Evolutionary conservation across 1,140 invertebrate species (phyloP).

Genomic region (Epicauta chinensis): DNA sequence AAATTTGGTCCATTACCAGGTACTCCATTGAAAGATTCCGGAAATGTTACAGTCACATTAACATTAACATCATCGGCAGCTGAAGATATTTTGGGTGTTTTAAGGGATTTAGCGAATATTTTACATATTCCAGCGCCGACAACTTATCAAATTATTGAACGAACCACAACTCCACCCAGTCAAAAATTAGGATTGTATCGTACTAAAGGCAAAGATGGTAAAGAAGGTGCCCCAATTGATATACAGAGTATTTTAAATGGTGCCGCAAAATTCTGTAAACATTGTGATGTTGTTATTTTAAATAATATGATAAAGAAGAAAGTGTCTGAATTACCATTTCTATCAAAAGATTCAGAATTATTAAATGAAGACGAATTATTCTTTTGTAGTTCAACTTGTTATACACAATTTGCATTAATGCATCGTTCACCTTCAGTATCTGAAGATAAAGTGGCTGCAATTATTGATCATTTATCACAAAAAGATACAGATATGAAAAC

Average conservation of each 20-base stretch:
- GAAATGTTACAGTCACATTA: slow-evolving; percentile 88
- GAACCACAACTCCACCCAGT: slow-evolving; percentile 68
- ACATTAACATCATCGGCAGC: slow-evolving; percentile 83
- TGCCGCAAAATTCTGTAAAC: slow-evolving; percentile 81
- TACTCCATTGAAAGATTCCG: slow-evolving; percentile 61
- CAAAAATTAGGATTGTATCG: slow-evolving; percentile 75
- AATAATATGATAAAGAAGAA: slow-evolving; percentile 75
- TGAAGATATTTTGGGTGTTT: slow-evolving; percentile 85
- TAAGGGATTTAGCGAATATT: slow-evolving; percentile 85
- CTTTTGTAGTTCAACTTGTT: slow-evolving; percentile 82
- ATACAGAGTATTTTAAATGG: slow-evolving; percentile 87
- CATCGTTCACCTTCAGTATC: slow-evolving; percentile 51
- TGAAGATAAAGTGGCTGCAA: slow-evolving; percentile 54
- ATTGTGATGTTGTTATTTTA: slow-evolving; percentile 85
- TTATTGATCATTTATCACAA: slow-evolving; percentile 57
- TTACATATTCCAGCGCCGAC: slow-evolving; percentile 81
- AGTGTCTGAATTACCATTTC: slow-evolving; percentile 69
- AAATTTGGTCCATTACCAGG: slow-evolving; percentile 47
- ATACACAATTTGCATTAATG: slow-evolving; percentile 70
- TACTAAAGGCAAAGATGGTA: slow-evolving; percentile 76
- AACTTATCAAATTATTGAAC: slow-evolving; percentile 78
- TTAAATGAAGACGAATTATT: slow-evolving; percentile 60
- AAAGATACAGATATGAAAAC: slow-evolving; percentile 44
- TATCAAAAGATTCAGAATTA: slow-evolving; percentile 60
- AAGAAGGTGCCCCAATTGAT: slow-evolving; percentile 75